These are phyloP conservation scores for Porites divaricata DNA, from an alignment of 92 coral and sea anemone species.

Conservation along the genomic window DNA sequence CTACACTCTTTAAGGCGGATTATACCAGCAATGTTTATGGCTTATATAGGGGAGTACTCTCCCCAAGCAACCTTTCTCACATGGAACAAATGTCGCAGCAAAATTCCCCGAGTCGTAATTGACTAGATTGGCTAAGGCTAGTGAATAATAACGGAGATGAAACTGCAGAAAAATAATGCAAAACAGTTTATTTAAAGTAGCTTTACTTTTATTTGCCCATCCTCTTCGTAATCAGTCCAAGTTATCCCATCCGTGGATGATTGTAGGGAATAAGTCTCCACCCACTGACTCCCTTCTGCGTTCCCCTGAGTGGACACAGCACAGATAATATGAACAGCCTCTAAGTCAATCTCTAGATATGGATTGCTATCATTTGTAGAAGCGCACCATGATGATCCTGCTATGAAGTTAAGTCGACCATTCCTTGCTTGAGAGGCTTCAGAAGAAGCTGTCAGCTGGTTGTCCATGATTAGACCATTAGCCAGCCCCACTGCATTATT, in stretches of 20 bases:
- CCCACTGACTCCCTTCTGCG: too few species aligned
- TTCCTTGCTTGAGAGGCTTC: slow-evolving; percentile 4
- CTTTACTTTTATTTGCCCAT: not conserved
- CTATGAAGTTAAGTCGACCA: slow-evolving; percentile 8
- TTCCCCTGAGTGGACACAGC: too few species aligned
- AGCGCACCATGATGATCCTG: slow-evolving; percentile 52
- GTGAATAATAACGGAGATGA: not conserved
- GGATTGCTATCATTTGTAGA: slow-evolving; percentile 17
- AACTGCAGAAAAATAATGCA: not conserved
- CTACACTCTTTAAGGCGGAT: too few species aligned
- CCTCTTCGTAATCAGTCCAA: slow-evolving; percentile 11
- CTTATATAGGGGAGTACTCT: not conserved
- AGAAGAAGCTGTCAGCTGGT: not conserved
- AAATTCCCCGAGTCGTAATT: too few species aligned
- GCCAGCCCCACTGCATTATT: not conserved
- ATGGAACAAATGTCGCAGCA: too few species aligned
- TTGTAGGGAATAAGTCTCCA: not conserved
- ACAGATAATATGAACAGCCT: not conserved
- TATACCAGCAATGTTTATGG: not conserved
- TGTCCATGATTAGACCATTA: not conserved
- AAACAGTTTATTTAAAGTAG: not conserved
- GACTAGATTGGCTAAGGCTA: too few species aligned
- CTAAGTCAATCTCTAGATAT: slow-evolving; percentile 29
- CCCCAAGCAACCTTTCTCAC: too few species aligned
- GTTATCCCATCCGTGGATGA: slow-evolving; percentile 25